Percentiles rank a stretch among this genome's conserved stretches.
Evolutionary conservation across 2,888 invertebrate species (phyloP).

Genomic region (Conistra vaccinii): DNA sequence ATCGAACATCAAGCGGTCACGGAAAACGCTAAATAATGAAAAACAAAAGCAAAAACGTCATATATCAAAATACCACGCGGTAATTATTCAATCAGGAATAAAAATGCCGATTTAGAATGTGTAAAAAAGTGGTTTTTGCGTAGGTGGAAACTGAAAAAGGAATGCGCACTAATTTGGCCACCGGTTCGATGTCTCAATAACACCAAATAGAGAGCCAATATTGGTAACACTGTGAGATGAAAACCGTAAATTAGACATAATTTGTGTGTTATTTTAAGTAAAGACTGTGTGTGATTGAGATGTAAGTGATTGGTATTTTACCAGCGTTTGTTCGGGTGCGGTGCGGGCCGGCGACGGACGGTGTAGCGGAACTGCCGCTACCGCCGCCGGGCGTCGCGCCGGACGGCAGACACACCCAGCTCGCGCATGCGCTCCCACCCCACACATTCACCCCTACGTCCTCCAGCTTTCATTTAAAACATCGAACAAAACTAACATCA

Average conservation of each 20-base stretch:
- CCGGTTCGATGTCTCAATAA: conserved; percentile 63
- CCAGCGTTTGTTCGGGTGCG: conserved; percentile 68
- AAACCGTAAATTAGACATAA: conserved; percentile 23
- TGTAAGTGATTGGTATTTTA: conserved; percentile 73
- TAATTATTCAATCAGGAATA: conserved; percentile 43
- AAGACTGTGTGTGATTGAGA: conserved; percentile 48
- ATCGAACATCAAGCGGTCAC: conserved; percentile 30
- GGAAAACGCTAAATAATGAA: conserved; percentile 24
- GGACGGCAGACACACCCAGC: conserved; percentile 86
- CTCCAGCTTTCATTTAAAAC: conserved; percentile 64
- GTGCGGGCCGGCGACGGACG: conserved; percentile 71
- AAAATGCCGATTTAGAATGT: conserved; percentile 38
- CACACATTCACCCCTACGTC: conserved; percentile 70
- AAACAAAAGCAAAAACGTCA: conserved; percentile 23
- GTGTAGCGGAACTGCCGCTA: conserved; percentile 84
- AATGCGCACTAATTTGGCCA: conserved; percentile 74
- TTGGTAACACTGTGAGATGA: conserved; percentile 42
- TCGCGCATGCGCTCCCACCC: conserved; percentile 84
- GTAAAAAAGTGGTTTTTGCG: conserved; percentile 74
- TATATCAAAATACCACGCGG: conserved; percentile 39
- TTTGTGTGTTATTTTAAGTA: conserved; percentile 46
- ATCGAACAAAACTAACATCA: conserved; percentile 65
- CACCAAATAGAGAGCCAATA: conserved; percentile 46
- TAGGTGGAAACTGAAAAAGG: conserved; percentile 79
- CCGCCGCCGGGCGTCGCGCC: conserved; percentile 77